phyloP scores from a whole-genome alignment of 2,113 vertebrate genomes.

The Capreolus pygargus region DNA sequence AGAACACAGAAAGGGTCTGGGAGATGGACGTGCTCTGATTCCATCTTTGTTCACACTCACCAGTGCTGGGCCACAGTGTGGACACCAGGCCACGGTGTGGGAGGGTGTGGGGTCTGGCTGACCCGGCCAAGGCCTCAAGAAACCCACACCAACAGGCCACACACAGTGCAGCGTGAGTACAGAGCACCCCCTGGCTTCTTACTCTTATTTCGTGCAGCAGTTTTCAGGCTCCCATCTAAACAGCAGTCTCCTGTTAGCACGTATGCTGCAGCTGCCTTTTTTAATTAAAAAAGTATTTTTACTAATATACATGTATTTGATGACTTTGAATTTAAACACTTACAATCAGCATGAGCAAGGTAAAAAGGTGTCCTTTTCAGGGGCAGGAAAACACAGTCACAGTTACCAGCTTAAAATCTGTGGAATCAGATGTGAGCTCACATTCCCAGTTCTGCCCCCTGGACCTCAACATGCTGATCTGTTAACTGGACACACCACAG shows the following conservation, averaged over 20 bases:
- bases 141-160: too few species aligned
- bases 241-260: accelerated
- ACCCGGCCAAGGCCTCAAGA: neutral
- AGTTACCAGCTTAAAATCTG: neutral
- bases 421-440: neutral
- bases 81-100: accelerated
- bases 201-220: neutral
- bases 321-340: neutral
- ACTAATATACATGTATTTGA: neutral
- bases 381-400: neutral
- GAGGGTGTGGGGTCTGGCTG: accelerated
- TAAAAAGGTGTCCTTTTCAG: neutral
- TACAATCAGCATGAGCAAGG: neutral
- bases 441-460: neutral
- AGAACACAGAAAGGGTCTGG: too few species aligned
- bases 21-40: neutral
- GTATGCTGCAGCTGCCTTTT: neutral
- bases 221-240: neutral
- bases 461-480: neutral
- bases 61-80: accelerated
- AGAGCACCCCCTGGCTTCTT: neutral
- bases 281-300: neutral
- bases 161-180: accelerated
- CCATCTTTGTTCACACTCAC: accelerated
- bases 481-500: neutral